Percentiles rank a stretch among this genome's conserved stretches.
phyloP scores from a whole-genome alignment of 2,888 invertebrate species.

The Globia sparganii region DNA sequence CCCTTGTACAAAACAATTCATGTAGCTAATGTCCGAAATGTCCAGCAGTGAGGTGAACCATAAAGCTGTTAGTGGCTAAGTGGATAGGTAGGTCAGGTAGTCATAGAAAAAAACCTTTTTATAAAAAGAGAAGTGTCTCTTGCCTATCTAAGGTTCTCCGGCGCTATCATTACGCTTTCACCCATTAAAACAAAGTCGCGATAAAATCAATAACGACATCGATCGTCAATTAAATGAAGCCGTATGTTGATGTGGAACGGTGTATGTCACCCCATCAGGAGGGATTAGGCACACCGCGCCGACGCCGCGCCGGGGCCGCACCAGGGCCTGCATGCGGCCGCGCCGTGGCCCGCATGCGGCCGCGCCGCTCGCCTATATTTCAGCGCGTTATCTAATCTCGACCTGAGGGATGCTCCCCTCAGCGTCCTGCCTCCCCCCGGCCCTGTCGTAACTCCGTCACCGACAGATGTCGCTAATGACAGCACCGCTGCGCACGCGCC shows the following conservation, averaged over 20 bases:
- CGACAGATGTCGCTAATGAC: conserved; percentile 66
- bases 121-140: neutral
- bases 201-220: conserved; percentile 41
- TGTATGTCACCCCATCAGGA: neutral
- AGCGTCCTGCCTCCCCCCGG: neutral
- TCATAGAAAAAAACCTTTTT: conserved; percentile 8
- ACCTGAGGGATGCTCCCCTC: conserved; percentile 34
- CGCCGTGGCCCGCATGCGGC: conserved; percentile 30
- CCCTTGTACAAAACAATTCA: neutral
- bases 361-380: conserved; percentile 57
- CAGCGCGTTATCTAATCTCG: conserved; percentile 64
- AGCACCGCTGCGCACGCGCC: conserved; percentile 68
- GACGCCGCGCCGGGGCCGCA: neutral
- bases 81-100: neutral
- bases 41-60: neutral
- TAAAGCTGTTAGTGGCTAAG: conserved; percentile 10
- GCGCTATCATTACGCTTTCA: neutral
- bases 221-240: conserved; percentile 40
- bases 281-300: neutral
- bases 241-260: conserved; percentile 23
- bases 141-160: neutral
- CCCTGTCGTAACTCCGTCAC: conserved; percentile 20
- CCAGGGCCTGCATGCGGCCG: conserved; percentile 28
- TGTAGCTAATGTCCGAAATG: conserved; percentile 11
- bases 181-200: conserved; percentile 23